Percentiles rank a stretch among this genome's conserved stretches.
Conservation (phyloP, 92 coral and sea anemone genomes). For the Porites divaricata region DNA sequence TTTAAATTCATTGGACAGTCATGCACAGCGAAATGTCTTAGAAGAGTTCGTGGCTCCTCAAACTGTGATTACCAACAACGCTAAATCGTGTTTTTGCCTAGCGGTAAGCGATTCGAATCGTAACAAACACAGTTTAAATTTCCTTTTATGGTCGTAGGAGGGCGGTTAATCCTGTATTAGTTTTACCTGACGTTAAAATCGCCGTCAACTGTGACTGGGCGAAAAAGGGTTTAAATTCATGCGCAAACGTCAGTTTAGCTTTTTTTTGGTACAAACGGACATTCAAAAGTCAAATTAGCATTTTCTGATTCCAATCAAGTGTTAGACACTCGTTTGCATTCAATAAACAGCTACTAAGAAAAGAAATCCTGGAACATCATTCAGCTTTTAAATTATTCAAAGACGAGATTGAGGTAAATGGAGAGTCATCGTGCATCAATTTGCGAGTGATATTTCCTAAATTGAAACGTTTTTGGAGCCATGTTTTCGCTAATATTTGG, state of each 20-base stretch:
- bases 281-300: slow-evolving; percentile 30
- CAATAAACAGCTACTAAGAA: neutral
- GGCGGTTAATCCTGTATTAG: neutral
- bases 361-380: neutral
- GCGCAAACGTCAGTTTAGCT: neutral
- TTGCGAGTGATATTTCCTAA: neutral
- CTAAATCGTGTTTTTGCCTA: neutral
- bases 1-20: neutral
- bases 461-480: slow-evolving; percentile 6
- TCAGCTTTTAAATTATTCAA: neutral
- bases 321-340: slow-evolving; percentile 25
- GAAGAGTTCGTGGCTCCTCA: neutral
- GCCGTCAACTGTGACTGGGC: neutral
- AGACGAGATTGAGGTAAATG: neutral
- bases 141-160: slow-evolving; percentile 14
- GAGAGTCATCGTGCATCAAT: neutral
- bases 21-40: neutral
- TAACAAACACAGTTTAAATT: slow-evolving; percentile 10
- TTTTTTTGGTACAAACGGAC: no score
- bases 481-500: slow-evolving; percentile 1
- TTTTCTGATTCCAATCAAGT: slow-evolving; percentile 33
- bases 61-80: slow-evolving; percentile 3
- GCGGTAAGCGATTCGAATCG: slow-evolving; percentile 11
- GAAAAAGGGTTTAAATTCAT: neutral
- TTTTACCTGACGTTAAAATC: slow-evolving; percentile 15